Percentiles rank a stretch among this genome's conserved stretches.
Conservation (phyloP, 1,140 invertebrate genomes). For the Drosophila melanica region DNA sequence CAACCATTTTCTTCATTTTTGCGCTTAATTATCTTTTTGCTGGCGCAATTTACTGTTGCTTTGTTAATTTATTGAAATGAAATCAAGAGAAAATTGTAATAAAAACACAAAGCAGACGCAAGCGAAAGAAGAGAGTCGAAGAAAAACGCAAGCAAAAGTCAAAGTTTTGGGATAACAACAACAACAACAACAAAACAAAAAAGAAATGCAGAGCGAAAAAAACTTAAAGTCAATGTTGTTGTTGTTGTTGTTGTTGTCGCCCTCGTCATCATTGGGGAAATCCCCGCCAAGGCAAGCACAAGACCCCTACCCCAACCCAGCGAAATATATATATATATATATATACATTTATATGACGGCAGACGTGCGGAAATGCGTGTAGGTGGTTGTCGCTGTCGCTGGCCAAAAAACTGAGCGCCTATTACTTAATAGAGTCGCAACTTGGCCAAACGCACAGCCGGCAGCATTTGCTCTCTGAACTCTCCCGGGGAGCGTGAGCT, state of each 20-base stretch:
- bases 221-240: neutral
- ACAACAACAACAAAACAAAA: no score
- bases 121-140: neutral
- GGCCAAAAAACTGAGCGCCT: constrained; percentile 67
- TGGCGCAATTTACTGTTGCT: constrained; percentile 65
- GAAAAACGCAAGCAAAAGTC: neutral
- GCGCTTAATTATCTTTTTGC: constrained; percentile 60
- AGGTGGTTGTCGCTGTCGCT: constrained; percentile 24
- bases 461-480: constrained; percentile 22
- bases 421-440: constrained; percentile 79
- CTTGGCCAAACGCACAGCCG: constrained; percentile 46
- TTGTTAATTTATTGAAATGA: constrained; percentile 81
- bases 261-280: constrained; percentile 37
- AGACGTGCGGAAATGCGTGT: constrained; percentile 43
- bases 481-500: constrained; percentile 4
- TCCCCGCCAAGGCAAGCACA: constrained; percentile 6
- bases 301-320: neutral
- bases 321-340: no score
- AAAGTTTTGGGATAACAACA: constrained; percentile 27
- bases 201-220: neutral
- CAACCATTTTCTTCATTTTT: constrained; percentile 40
- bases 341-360: neutral
- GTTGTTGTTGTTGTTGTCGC: neutral
- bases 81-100: constrained; percentile 73
- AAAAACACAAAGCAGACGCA: constrained; percentile 34